These are phyloP conservation scores for Chymomyza amoena DNA, from an alignment of 2,888 invertebrate genomes.

Conservation along the genomic window DNA sequence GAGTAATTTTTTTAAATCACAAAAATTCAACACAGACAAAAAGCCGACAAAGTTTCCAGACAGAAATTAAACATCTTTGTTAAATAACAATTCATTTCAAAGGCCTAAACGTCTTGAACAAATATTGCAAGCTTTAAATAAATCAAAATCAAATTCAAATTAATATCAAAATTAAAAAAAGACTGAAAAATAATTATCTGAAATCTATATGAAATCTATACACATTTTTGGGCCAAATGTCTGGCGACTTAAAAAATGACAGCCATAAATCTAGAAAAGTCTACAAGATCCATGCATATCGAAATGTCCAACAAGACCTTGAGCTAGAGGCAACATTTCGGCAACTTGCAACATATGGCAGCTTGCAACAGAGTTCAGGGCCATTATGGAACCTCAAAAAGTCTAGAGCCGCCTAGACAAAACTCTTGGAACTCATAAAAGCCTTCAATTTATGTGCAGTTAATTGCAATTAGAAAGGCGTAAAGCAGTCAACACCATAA, in stretches of 20 bases:
- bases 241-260: slow-evolving; percentile 23
- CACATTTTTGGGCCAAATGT: background rate
- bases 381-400: background rate
- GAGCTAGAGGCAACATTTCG: background rate
- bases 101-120: too few species aligned
- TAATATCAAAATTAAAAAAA: background rate
- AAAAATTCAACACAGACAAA: too few species aligned
- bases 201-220: slow-evolving; percentile 16
- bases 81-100: too few species aligned
- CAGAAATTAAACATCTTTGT: too few species aligned
- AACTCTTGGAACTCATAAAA: background rate
- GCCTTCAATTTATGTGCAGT: slow-evolving; percentile 31
- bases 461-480: slow-evolving; percentile 53
- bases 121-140: too few species aligned
- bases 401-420: background rate
- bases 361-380: slow-evolving; percentile 6
- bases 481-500: slow-evolving; percentile 25
- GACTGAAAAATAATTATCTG: background rate
- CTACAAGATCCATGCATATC: slow-evolving; percentile 16
- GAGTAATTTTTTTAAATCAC: too few species aligned
- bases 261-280: slow-evolving; percentile 37
- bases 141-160: background rate
- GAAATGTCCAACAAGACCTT: slow-evolving; percentile 19
- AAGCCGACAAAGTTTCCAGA: too few species aligned
- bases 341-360: slow-evolving; percentile 3